Percentiles rank a stretch among this genome's conserved stretches.
These are phyloP conservation scores for Lysandra coridon DNA, from an alignment of 2,888 invertebrate species.

Conservation along the genomic window DNA sequence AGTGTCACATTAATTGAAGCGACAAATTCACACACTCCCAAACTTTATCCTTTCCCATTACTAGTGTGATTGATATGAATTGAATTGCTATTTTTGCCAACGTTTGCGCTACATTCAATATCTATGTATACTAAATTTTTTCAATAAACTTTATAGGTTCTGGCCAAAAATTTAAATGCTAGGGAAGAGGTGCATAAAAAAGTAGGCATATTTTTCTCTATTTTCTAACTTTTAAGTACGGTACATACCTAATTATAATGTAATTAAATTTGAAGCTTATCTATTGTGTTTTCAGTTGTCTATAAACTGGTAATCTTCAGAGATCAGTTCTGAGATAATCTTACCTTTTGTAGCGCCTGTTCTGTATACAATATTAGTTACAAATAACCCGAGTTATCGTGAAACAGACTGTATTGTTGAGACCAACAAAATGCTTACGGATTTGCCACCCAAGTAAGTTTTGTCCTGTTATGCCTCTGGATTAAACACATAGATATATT, in stretches of 20 bases:
- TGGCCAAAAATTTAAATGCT: too few relatives aligned
- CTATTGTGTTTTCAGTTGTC: not conserved
- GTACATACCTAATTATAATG: not conserved
- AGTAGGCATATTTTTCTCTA: too few relatives aligned
- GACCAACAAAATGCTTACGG: conserved; percentile 2
- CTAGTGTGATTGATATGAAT: too few relatives aligned
- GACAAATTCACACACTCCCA: too few relatives aligned
- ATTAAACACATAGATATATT: not conserved
- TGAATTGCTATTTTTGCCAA: too few relatives aligned
- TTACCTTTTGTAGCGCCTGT: not conserved
- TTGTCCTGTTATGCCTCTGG: not conserved
- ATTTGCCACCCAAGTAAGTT: conserved; percentile 11
- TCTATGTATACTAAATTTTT: too few relatives aligned
- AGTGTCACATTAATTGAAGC: too few relatives aligned
- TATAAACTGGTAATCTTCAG: not conserved
- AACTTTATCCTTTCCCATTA: too few relatives aligned
- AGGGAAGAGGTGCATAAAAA: too few relatives aligned
- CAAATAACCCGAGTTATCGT: conserved; percentile 7
- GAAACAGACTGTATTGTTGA: not conserved
- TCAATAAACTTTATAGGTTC: too few relatives aligned
- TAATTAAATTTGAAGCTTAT: not conserved
- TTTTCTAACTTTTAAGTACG: too few relatives aligned
- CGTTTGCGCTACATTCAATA: too few relatives aligned
- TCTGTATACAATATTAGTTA: conserved; percentile 14
- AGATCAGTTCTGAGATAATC: conserved; percentile 10